Evolutionary conservation across 2,113 vertebrate species (phyloP).

Genomic region (Festucalex cinctus): DNA sequence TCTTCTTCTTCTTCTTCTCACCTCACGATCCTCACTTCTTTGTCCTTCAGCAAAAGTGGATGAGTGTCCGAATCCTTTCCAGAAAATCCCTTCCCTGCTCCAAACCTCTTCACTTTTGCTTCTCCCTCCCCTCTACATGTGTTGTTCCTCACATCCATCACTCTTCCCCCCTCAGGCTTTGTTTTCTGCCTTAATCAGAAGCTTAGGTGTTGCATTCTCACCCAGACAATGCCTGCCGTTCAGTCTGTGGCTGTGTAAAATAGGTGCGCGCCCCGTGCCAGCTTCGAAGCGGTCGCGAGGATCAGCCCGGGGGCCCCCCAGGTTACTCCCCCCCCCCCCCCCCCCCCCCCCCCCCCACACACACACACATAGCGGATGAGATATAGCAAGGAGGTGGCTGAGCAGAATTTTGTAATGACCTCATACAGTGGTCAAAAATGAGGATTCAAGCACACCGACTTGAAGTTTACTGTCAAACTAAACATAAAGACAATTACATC

Average conservation of each 20-base stretch:
- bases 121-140: conserved; percentile 27
- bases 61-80: conserved; percentile 38
- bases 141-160: conserved; percentile 48
- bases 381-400: conserved; percentile 50
- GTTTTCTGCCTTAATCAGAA: conserved; percentile 71
- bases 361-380: conserved; percentile 28
- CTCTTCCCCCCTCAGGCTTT: conserved; percentile 64
- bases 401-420: conserved; percentile 38
- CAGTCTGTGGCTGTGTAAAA: conserved; percentile 65
- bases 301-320: conserved; percentile 51
- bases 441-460: too few relatives aligned
- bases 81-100: conserved; percentile 31
- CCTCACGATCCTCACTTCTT: conserved; percentile 21
- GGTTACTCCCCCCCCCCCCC: conserved; percentile 48
- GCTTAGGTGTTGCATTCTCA: conserved; percentile 72
- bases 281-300: conserved; percentile 46
- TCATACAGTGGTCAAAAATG: too few relatives aligned
- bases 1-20: not conserved
- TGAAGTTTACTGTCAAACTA: too few relatives aligned
- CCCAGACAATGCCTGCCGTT: conserved; percentile 68
- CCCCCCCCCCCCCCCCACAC: too few relatives aligned
- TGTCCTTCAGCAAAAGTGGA: conserved; percentile 53
- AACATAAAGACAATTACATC: too few relatives aligned
- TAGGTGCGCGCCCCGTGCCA: conserved; percentile 70
- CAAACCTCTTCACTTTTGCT: conserved; percentile 31